phyloP scores from a whole-genome alignment of 2,797 vertebrate species.

The Falco biarmicus region DNA sequence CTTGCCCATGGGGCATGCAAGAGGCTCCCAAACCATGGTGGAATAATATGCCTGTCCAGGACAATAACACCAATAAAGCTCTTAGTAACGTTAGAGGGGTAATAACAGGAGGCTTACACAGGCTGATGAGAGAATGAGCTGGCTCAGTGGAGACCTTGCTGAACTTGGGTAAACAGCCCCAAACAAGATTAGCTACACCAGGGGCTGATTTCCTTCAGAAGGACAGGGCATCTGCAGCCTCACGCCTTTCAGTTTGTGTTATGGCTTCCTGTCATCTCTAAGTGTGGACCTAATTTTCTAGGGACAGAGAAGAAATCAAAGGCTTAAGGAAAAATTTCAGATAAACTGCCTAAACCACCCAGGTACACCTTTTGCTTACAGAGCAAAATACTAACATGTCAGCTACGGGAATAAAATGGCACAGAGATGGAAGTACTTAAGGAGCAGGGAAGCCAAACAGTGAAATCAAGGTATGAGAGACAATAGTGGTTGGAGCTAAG shows the following conservation, averaged over 20 bases:
- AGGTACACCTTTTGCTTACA: neutral
- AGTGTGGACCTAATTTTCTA: neutral
- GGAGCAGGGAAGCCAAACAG: neutral
- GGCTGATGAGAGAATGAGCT: neutral
- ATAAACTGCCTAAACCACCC: neutral
- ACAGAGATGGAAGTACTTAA: accelerated
- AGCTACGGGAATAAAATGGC: neutral
- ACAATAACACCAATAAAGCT: neutral
- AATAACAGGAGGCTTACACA: neutral
- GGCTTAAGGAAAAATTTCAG: neutral
- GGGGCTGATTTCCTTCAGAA: neutral
- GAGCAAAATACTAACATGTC: neutral
- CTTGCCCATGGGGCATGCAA: accelerated
- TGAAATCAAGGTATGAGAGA: neutral
- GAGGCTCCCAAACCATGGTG: neutral
- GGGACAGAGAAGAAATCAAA: neutral
- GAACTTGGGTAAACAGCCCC: neutral
- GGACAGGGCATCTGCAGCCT: neutral
- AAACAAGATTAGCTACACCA: neutral
- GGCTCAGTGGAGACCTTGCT: neutral
- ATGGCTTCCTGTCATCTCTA: neutral
- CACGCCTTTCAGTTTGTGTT: neutral
- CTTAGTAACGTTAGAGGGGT: neutral
- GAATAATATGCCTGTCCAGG: neutral
- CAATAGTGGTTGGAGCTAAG: neutral